phyloP scores from a whole-genome alignment of 1,140 invertebrate genomes.

The Bombus superbus region DNA sequence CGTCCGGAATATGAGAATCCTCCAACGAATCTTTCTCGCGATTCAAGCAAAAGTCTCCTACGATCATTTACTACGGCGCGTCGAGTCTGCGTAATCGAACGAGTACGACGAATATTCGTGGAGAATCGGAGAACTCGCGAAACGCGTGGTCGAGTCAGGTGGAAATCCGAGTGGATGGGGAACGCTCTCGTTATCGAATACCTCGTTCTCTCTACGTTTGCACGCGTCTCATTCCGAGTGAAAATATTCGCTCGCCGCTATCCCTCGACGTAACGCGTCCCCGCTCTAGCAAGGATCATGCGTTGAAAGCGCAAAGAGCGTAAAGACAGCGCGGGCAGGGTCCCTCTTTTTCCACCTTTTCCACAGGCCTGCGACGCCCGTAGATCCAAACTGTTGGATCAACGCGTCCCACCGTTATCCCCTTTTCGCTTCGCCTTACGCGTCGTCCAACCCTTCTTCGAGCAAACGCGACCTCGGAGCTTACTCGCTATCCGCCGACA shows the following conservation, averaged over 20 bases:
- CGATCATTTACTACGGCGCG: too few relatives aligned
- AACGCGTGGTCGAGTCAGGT: not conserved
- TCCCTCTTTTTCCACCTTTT: conserved; percentile 32
- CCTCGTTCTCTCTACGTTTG: not conserved
- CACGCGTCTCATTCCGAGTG: not conserved
- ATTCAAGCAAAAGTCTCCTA: too few relatives aligned
- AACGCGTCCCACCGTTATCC: conserved; percentile 30
- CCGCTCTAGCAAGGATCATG: not conserved
- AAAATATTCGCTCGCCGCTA: conserved; percentile 7
- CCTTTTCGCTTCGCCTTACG: not conserved
- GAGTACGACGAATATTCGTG: not conserved
- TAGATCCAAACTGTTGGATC: conserved; percentile 59
- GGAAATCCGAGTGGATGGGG: not conserved
- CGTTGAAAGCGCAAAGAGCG: not conserved
- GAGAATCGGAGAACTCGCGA: not conserved
- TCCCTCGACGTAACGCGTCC: not conserved
- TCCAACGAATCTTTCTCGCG: too few relatives aligned
- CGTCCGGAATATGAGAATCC: not conserved
- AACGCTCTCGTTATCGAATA: not conserved
- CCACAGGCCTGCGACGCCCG: conserved; percentile 5
- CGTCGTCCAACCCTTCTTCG: conserved; percentile 7
- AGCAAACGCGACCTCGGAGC: not conserved
- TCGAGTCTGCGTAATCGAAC: too few relatives aligned
- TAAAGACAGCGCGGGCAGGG: conserved; percentile 43
- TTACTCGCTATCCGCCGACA: conserved; percentile 29